A percentile compares a stretch with the other conserved stretches of the same genome.
phyloP scores from a whole-genome alignment of 2,113 vertebrate species.

The Brevimyrus niger region DNA sequence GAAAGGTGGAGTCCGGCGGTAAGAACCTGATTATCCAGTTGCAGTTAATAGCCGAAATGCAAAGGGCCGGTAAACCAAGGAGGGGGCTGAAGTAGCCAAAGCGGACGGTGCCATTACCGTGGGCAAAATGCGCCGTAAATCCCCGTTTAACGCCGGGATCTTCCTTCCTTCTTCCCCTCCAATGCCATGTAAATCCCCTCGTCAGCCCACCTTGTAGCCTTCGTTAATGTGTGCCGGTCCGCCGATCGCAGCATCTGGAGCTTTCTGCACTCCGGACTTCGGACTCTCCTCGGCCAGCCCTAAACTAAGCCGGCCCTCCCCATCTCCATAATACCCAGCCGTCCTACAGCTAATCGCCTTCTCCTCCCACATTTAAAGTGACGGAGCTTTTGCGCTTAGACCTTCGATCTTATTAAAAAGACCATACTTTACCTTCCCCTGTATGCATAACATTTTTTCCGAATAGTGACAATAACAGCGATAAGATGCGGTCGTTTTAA shows the following conservation, averaged over 20 bases:
- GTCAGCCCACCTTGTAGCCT: neutral
- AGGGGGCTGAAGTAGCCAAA: neutral
- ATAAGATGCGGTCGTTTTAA: neutral
- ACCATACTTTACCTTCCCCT: neutral
- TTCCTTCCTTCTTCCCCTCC: neutral
- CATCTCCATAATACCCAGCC: slow-evolving; percentile 30
- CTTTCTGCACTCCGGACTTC: neutral
- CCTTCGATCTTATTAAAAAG: neutral
- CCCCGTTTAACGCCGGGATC: neutral
- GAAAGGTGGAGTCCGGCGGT: neutral
- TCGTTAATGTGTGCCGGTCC: neutral
- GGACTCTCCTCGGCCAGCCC: neutral
- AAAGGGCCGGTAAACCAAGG: neutral
- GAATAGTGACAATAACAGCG: neutral
- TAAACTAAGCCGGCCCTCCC: neutral
- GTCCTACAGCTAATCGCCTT: slow-evolving; percentile 25
- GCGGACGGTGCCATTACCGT: neutral
- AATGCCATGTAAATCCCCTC: neutral
- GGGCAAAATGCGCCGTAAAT: neutral
- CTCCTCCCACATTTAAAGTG: slow-evolving; percentile 44
- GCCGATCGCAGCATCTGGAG: neutral
- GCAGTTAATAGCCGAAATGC: neutral
- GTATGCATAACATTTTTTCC: neutral
- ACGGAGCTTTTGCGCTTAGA: neutral
- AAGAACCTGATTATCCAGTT: neutral